These are phyloP conservation scores for Myotis pilosus DNA, from an alignment of 2,797 vertebrate genomes.

Conservation along the genomic window DNA sequence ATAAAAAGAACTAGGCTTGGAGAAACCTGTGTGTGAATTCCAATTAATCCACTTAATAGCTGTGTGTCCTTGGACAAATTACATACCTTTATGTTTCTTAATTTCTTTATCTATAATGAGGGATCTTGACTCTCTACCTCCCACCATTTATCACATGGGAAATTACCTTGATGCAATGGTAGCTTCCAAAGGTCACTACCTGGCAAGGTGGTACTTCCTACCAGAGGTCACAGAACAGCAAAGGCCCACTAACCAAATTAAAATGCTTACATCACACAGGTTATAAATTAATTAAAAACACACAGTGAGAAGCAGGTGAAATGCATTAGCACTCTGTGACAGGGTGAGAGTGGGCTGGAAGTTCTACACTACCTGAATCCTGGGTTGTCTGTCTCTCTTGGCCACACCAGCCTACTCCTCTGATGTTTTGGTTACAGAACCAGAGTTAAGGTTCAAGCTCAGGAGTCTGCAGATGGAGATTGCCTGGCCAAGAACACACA, in stretches of 20 bases:
- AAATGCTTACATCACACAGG: background rate
- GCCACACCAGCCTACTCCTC: background rate
- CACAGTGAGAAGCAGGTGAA: background rate
- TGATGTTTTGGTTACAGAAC: background rate
- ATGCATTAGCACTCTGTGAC: background rate
- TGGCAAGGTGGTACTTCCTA: background rate
- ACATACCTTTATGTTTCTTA: background rate
- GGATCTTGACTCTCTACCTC: background rate
- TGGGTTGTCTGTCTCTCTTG: background rate
- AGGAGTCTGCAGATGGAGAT: background rate
- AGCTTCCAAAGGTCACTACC: background rate
- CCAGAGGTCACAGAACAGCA: background rate
- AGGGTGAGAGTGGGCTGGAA: background rate
- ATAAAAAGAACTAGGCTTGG: background rate
- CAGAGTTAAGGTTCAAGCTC: background rate
- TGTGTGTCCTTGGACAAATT: background rate
- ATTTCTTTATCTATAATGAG: background rate
- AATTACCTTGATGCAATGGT: background rate
- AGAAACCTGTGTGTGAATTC: background rate
- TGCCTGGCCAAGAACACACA: background rate
- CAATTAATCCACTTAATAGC: background rate
- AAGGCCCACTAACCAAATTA: background rate
- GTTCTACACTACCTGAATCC: background rate
- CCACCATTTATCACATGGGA: background rate
- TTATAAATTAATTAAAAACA: background rate